A percentile compares a stretch with the other conserved stretches of the same genome.
phyloP scores from a whole-genome alignment of 2,113 vertebrate genomes.

The Probosciger aterrimus region DNA sequence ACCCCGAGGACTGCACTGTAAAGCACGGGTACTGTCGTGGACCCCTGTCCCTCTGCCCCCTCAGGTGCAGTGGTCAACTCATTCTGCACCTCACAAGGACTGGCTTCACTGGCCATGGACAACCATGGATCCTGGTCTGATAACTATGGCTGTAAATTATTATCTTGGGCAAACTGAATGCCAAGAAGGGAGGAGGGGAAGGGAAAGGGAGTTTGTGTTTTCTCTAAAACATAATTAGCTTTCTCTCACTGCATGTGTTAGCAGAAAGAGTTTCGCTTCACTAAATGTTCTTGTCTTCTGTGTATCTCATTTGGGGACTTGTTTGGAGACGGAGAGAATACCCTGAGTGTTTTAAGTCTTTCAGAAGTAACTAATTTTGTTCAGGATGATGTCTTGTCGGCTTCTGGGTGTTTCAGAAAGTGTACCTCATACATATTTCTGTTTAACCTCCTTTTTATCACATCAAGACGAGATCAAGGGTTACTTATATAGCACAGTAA shows the following conservation, averaged over 20 bases:
- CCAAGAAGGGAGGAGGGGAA: background rate
- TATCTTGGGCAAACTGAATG: background rate
- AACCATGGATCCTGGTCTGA: background rate
- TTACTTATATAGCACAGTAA: constrained; percentile 45
- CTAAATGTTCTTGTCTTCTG: background rate
- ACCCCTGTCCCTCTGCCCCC: background rate
- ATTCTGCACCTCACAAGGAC: background rate
- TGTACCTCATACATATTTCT: background rate
- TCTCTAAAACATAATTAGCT: background rate
- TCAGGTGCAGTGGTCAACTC: background rate
- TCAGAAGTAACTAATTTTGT: background rate
- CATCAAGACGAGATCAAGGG: constrained; percentile 37
- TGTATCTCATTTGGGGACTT: background rate
- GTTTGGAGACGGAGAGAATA: background rate
- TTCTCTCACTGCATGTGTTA: background rate
- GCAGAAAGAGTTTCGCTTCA: background rate
- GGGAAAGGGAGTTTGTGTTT: background rate
- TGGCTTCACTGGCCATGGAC: background rate
- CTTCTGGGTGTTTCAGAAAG: background rate
- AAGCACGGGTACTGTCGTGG: accelerated
- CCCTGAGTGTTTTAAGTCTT: background rate
- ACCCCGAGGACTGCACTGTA: accelerated
- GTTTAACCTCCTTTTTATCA: constrained; percentile 47
- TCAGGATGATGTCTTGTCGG: background rate
- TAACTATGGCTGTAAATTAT: background rate